These are phyloP conservation scores for Poecile montanus DNA, from an alignment of 2,797 vertebrate genomes.

Conservation along the genomic window DNA sequence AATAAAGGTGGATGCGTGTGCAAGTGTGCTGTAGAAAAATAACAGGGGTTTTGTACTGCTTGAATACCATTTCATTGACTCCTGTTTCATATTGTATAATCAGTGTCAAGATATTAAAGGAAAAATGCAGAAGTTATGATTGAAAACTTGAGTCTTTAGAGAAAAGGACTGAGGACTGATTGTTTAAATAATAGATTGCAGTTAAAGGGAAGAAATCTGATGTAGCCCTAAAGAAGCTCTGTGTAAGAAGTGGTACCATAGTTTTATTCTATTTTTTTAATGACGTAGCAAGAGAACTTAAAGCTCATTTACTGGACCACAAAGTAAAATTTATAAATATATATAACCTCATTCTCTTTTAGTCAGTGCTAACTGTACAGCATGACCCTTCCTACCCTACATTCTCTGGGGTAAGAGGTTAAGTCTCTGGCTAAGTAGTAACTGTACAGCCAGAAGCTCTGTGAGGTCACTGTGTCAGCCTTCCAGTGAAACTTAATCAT, in stretches of 20 bases:
- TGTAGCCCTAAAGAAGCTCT: neutral
- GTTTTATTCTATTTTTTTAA: neutral
- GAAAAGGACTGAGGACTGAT: neutral
- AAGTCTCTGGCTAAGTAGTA: neutral
- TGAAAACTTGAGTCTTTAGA: neutral
- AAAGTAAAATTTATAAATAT: neutral
- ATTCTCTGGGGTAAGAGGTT: neutral
- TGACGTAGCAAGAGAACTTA: neutral
- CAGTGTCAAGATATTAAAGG: neutral
- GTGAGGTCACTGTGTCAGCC: neutral
- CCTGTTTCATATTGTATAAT: neutral
- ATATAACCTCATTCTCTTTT: neutral
- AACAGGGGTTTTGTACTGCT: neutral
- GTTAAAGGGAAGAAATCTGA: neutral
- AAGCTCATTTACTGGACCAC: neutral
- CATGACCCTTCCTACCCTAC: neutral
- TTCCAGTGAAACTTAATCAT: neutral
- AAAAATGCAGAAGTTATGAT: neutral
- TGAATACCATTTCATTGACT: neutral
- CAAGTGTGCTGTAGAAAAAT: neutral
- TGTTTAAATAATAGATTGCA: neutral
- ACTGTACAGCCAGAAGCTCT: neutral
- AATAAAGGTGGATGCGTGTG: neutral
- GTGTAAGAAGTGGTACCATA: neutral
- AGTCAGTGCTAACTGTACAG: neutral